Percentiles rank a stretch among this genome's conserved stretches.
These are phyloP conservation scores for Dermolepida albohirtum DNA, from an alignment of 2,888 invertebrate species.

Conservation along the genomic window DNA sequence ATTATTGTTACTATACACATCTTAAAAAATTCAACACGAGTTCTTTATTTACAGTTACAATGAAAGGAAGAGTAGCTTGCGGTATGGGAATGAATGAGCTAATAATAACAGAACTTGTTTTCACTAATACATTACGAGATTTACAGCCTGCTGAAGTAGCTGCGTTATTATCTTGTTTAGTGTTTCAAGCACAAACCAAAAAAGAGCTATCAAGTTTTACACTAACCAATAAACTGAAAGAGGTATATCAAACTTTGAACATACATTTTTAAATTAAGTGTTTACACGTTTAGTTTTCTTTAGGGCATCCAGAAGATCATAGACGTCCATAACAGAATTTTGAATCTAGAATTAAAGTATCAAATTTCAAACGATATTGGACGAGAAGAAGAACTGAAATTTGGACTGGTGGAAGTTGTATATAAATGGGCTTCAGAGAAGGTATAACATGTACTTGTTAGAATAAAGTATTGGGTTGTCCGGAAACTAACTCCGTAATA, in stretches of 20 bases:
- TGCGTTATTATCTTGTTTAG: constrained; percentile 90
- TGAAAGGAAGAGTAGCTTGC: constrained; percentile 89
- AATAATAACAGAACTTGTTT: constrained; percentile 92
- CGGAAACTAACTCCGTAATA: no score
- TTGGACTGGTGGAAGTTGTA: constrained; percentile 93
- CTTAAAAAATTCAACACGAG: no score
- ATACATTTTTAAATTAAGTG: background rate
- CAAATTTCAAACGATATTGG: constrained; percentile 63
- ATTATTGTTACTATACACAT: no score
- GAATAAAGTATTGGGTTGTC: no score
- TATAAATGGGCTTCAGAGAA: constrained; percentile 96
- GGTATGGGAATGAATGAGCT: constrained; percentile 91
- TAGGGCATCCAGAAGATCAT: constrained; percentile 80
- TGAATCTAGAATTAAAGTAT: constrained; percentile 73
- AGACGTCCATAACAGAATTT: constrained; percentile 76
- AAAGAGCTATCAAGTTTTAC: constrained; percentile 65
- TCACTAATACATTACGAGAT: constrained; percentile 89
- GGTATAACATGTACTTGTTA: constrained; percentile 63
- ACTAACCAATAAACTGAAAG: constrained; percentile 71
- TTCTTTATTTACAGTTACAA: constrained; percentile 68
- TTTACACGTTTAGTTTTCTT: constrained; percentile 42
- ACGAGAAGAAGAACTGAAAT: constrained; percentile 74
- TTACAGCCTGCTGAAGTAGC: constrained; percentile 93
- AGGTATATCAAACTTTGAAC: constrained; percentile 60
- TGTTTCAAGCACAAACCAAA: constrained; percentile 87